Evolutionary conservation across 1,140 invertebrate species (phyloP).

Genomic region (Pygmarrhopalites habei): DNA sequence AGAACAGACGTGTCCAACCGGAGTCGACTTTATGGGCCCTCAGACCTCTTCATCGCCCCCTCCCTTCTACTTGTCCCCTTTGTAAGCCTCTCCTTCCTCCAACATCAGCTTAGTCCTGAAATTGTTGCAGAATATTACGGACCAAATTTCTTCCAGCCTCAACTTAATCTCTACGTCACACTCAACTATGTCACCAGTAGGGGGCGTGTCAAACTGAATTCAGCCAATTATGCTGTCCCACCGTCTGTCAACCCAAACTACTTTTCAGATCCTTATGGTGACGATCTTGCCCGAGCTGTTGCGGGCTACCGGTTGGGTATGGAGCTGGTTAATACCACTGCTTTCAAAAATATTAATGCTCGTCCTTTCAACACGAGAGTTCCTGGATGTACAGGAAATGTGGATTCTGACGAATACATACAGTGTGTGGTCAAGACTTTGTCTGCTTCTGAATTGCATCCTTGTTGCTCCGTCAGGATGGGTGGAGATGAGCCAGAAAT

Average conservation of each 20-base stretch:
- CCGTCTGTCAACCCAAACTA: slow-evolving; percentile 89
- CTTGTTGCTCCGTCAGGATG: slow-evolving; percentile 61
- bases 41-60: too few relatives aligned
- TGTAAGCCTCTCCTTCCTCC: too few relatives aligned
- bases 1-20: too few relatives aligned
- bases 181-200: slow-evolving; percentile 73
- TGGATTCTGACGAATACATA: slow-evolving; percentile 76
- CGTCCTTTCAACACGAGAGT: slow-evolving; percentile 60
- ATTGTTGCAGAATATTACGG: too few relatives aligned
- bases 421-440: slow-evolving; percentile 69
- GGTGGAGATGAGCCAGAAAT: slow-evolving; percentile 58
- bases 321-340: slow-evolving; percentile 64
- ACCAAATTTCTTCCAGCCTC: too few relatives aligned
- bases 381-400: slow-evolving; percentile 69
- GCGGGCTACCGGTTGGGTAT: slow-evolving; percentile 76
- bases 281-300: slow-evolving; percentile 65
- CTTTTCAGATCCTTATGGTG: slow-evolving; percentile 68
- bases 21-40: too few relatives aligned
- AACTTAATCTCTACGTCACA: too few relatives aligned
- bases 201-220: slow-evolving; percentile 70
- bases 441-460: slow-evolving; percentile 77
- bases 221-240: slow-evolving; percentile 66
- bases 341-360: slow-evolving; percentile 71
- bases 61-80: too few relatives aligned
- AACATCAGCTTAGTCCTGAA: too few relatives aligned